Evolutionary conservation across 2,113 vertebrate species (phyloP).

Genomic region (Ceuthmochares aereus): DNA sequence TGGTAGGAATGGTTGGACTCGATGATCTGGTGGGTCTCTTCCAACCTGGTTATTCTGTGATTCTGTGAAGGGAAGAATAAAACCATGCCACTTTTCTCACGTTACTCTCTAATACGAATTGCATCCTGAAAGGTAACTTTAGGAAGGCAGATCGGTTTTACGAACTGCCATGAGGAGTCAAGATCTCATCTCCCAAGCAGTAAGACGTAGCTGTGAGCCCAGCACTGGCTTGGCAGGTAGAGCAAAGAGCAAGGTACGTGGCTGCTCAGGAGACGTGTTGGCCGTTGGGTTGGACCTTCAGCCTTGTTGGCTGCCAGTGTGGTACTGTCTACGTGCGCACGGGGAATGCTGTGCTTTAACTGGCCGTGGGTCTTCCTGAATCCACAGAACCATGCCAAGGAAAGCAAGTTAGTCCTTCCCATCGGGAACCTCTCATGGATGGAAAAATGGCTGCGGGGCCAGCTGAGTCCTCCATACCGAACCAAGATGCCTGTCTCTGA

Average conservation of each 20-base stretch:
- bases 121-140: not conserved
- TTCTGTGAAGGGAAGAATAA: too few species aligned
- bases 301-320: too few species aligned
- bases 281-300: fast-evolving
- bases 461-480: fast-evolving
- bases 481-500: fast-evolving
- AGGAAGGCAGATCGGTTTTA: not conserved
- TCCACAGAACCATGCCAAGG: not conserved
- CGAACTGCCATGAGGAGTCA: not conserved
- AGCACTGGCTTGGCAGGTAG: not conserved
- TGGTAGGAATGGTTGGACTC: too few species aligned
- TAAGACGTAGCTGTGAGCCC: not conserved
- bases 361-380: too few species aligned
- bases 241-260: not conserved
- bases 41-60: too few species aligned
- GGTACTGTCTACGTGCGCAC: fast-evolving
- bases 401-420: not conserved
- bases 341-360: not conserved
- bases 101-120: not conserved
- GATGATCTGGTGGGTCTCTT: too few species aligned
- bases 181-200: not conserved
- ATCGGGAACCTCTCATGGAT: not conserved
- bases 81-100: not conserved
- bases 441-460: too few species aligned
- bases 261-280: fast-evolving